Evolutionary conservation across 2,797 vertebrate genomes (phyloP).

Genomic region (Pseudotriccus pelzelni): DNA sequence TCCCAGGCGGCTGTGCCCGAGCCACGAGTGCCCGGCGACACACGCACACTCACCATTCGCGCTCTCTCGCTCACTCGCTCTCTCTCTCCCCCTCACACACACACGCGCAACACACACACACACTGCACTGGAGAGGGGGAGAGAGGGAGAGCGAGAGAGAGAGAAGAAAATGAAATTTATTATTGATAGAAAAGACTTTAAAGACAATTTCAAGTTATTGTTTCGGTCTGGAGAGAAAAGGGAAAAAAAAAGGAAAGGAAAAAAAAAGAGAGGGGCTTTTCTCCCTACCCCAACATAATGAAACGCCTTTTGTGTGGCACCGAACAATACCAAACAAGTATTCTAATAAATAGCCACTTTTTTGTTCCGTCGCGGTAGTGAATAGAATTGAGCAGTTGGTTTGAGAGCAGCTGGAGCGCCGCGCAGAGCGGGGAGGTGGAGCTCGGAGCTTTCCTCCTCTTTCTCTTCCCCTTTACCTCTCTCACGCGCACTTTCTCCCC

Average conservation of each 20-base stretch:
- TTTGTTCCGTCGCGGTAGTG: constrained; percentile 89
- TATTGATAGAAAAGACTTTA: constrained; percentile 88
- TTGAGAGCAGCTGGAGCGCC: constrained; percentile 94
- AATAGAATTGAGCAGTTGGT: constrained; percentile 93
- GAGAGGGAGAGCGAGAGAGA: constrained; percentile 79
- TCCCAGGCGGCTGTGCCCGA: constrained; percentile 83
- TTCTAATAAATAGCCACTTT: constrained; percentile 98
- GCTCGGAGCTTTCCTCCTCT: constrained; percentile 76
- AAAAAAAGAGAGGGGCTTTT: constrained; percentile 72
- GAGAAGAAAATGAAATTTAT: constrained; percentile 96
- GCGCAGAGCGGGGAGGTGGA: constrained; percentile 85
- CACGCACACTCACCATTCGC: constrained; percentile 72
- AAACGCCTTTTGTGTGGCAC: constrained; percentile 93
- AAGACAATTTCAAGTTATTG: constrained; percentile 99
- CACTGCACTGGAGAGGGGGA: constrained; percentile 75
- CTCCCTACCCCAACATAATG: constrained; percentile 86
- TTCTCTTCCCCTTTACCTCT: constrained; percentile 39
- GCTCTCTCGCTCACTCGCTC: constrained; percentile 39
- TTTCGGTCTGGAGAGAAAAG: constrained; percentile 85
- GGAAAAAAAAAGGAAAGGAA: not conserved
- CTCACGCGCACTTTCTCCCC: not conserved
- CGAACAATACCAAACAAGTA: constrained; percentile 99
- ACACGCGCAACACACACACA: constrained; percentile 23
- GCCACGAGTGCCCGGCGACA: constrained; percentile 85
- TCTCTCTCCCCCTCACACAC: constrained; percentile 7